Base-by-base conservation (phyloP, 2,888 invertebrate species). In the Strigamia maritima region DNA sequence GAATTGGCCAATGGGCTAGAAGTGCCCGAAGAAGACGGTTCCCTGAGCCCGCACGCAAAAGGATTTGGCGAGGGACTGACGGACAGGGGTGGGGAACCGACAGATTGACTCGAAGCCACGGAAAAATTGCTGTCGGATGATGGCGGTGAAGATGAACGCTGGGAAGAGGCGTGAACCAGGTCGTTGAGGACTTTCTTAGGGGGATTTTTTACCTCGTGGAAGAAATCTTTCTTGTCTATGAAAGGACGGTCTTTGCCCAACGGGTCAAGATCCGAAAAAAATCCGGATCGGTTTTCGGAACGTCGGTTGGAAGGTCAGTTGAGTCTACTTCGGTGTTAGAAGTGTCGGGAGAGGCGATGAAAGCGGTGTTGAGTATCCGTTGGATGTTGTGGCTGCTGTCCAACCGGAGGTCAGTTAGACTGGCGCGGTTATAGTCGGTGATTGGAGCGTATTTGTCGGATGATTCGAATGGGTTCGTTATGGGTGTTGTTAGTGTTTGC, bases 171-270 rank as follows among this genome's bases (percentile, higher is more conserved):
- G 2, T 83, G 84, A 80, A 91, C 92, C 86, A 95, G 89, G 87
- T 95, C 95, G 88, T 95, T 94, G 84, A 95, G 90, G 81, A 93
- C 93, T 88, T 94, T 94, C 89, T 95, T 94, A 83, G 95, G 94
- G 83, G 95, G 95, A 88, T 95, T 95, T 89, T 95, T 95, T 85
- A 95, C 90, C 87, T 95, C 94, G 89, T 95, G 94, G 90, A 96
- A 96, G 89, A 96, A 96, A 88, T 94, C 94, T 90, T 95, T 95
- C 89, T 94, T 94, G 90, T 96, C 95, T 85, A 95, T 91, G 89
- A 95, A 96, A 81, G 95, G 95, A 88, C 93, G 93, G 87, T 92
- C 93, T 87, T 93, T 91, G 85, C 95, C 95, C 86, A 95, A 89
- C 81, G 96, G 96, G 90, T 96, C 95, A 87, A 96, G 89, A 86